Evolutionary conservation across 2,888 invertebrate genomes (phyloP).

Genomic region (Malthinus flaveolus): DNA sequence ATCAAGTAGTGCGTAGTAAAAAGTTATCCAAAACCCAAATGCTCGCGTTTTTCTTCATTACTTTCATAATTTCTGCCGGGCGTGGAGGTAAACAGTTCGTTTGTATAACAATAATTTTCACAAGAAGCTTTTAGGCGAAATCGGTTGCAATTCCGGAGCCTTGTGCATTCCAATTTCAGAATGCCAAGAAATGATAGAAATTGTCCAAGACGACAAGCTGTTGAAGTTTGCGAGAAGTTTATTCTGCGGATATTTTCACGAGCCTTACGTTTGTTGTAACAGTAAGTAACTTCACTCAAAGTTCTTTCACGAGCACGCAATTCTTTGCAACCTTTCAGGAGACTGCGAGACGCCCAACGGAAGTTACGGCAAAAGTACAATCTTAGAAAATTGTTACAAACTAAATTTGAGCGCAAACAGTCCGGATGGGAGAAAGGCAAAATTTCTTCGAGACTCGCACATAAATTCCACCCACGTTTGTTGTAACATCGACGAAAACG

Average conservation of each 20-base stretch:
- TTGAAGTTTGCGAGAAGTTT: slow-evolving; percentile 7
- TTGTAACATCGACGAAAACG: slow-evolving; percentile 13
- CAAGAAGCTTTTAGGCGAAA: neutral
- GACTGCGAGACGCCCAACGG: slow-evolving; percentile 20
- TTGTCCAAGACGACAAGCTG: neutral
- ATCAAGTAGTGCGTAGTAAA: no score
- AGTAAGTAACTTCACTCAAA: slow-evolving; percentile 9
- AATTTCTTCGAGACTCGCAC: slow-evolving; percentile 15
- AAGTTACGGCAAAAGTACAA: slow-evolving; percentile 8
- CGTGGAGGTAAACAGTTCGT: neutral
- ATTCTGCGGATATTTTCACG: slow-evolving; percentile 21
- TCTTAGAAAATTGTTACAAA: slow-evolving; percentile 5
- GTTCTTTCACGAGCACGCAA: neutral
- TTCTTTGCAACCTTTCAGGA: slow-evolving; percentile 3
- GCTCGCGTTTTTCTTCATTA: no score
- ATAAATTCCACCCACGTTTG: slow-evolving; percentile 18
- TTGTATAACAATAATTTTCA: neutral
- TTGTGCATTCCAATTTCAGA: slow-evolving; percentile 19
- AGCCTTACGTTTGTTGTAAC: slow-evolving; percentile 20
- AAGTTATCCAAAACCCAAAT: no score
- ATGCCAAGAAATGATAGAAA: slow-evolving; percentile 10
- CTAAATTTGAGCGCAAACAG: neutral
- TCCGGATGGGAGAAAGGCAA: neutral
- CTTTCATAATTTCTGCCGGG: no score
- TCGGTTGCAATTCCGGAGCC: neutral